Base-by-base conservation (phyloP, 2,797 vertebrate species). In the Crocodylus rhombifer region DNA sequence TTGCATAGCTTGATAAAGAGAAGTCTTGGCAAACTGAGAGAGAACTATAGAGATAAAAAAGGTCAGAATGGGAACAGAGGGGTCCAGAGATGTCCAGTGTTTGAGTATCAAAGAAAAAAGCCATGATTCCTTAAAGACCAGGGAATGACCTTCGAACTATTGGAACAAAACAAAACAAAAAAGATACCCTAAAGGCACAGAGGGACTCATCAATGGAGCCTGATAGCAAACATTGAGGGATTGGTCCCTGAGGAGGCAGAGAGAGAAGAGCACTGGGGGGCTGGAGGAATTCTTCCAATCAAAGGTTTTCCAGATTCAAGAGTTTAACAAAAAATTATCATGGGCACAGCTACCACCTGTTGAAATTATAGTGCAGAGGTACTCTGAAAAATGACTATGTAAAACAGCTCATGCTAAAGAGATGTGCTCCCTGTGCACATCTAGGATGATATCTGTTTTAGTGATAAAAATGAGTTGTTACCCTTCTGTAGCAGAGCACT, bases 21-120 rank as follows among this genome's bases (percentile, higher is more conserved):
- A 96, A 91, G 92, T 91, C 69, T 96, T 91, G 93, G 95, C 93
- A 96, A 97, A 97, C 93, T 93, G 84, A 64, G 91, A 92, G 95
- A 95, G 90, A 94, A 92, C 83, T 95, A 95, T 96, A 94, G 93
- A 96, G 86, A 74, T 63, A 94, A 94, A 93, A 95, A 77, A 96
- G 93, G 87, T 94, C 95, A 91, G 88, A 95, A 93, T 87, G 92
- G 92, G 56, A 73, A 91, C 88, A 94, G 89, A 94, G 58, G 58
- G 61, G 64, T 94, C 75, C 79, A 61, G 84, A 93, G 90, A 93
- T 96, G 92, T 91, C 92, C 95, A 90, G 89, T 96, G 95, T 84
- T 90, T 89, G 80, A 91, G 91, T 63, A 94, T 3, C 81, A 87
- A 92, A 94, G 87, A 85, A 96, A 92, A 94, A 95, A 88, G 55